Conservation (phyloP, 2,888 invertebrate species). For the Drosophila limbata region DNA sequence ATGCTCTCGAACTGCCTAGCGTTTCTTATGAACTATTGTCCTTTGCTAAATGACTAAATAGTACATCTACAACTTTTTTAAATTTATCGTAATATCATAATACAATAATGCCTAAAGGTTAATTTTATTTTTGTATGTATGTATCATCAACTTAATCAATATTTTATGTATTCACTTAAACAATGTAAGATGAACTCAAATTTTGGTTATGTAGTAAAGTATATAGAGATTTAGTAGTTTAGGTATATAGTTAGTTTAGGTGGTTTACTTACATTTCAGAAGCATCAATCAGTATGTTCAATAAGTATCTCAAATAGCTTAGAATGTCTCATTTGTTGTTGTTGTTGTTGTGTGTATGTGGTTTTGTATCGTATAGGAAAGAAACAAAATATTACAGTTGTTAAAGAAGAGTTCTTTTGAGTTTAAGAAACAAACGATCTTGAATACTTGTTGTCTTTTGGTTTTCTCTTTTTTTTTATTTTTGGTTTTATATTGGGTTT, state of each 20-base stretch:
- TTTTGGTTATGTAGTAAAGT: slow-evolving; percentile 38
- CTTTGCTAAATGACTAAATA: slow-evolving; percentile 59
- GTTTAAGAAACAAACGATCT: slow-evolving; percentile 52
- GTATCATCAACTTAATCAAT: slow-evolving; percentile 34
- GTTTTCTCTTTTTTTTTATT: slow-evolving; percentile 5
- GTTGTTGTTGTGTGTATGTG: slow-evolving; percentile 37
- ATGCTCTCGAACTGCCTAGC: slow-evolving; percentile 79
- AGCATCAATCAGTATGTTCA: slow-evolving; percentile 75
- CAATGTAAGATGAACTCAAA: slow-evolving; percentile 45
- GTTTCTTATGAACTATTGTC: slow-evolving; percentile 75
- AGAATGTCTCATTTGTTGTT: slow-evolving; percentile 72
- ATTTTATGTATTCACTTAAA: slow-evolving; percentile 15
- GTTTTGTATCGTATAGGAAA: slow-evolving; percentile 68
- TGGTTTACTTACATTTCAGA: slow-evolving; percentile 79
- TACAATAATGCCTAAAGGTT: slow-evolving; percentile 14
- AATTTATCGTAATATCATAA: neutral
- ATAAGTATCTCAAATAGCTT: slow-evolving; percentile 75
- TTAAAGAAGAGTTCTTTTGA: slow-evolving; percentile 64
- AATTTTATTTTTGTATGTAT: slow-evolving; percentile 10
- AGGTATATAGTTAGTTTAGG: slow-evolving; percentile 41
- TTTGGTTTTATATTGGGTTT: slow-evolving; percentile 17
- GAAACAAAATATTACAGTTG: slow-evolving; percentile 75
- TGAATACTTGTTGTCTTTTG: slow-evolving; percentile 32
- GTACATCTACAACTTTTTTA: slow-evolving; percentile 27
- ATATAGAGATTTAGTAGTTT: slow-evolving; percentile 34